A percentile compares a stretch with the other conserved stretches of the same genome.
Evolutionary conservation across 2,113 vertebrate species (phyloP).

Genomic region (Cacatua alba): DNA sequence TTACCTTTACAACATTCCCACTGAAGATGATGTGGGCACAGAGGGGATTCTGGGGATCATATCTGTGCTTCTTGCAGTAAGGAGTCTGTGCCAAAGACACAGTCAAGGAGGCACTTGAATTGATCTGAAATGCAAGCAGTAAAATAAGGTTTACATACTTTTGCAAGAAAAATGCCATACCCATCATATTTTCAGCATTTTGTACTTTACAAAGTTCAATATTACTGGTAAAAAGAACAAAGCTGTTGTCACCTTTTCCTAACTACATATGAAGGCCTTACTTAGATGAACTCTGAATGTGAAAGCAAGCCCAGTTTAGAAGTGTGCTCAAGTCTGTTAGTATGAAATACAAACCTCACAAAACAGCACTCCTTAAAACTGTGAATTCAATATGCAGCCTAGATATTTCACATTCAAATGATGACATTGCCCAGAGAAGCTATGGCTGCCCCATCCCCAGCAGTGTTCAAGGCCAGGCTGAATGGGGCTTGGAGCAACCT

Average conservation of each 20-base stretch:
- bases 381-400: not conserved
- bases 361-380: not conserved
- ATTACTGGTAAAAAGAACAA: not conserved
- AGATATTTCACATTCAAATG: not conserved
- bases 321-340: not conserved
- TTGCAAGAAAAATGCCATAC: not conserved
- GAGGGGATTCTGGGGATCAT: slow-evolving; percentile 92
- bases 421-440: not conserved
- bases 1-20: slow-evolving; percentile 85
- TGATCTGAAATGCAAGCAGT: slow-evolving; percentile 77
- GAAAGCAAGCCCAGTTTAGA: not conserved
- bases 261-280: not conserved
- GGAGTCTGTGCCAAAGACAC: slow-evolving; percentile 92
- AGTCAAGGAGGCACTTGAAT: slow-evolving; percentile 85
- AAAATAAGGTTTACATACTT: not conserved
- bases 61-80: slow-evolving; percentile 85
- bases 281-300: not conserved
- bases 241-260: not conserved
- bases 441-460: not conserved
- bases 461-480: not conserved
- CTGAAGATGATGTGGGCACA: slow-evolving; percentile 91
- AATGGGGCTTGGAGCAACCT: not conserved
- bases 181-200: not conserved
- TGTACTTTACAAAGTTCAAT: not conserved
- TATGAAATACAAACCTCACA: not conserved